Percentiles rank a stretch among this genome's conserved stretches.
Evolutionary conservation across 92 coral and sea anemone species (phyloP).

Genomic region (Actinernus sp.): DNA sequence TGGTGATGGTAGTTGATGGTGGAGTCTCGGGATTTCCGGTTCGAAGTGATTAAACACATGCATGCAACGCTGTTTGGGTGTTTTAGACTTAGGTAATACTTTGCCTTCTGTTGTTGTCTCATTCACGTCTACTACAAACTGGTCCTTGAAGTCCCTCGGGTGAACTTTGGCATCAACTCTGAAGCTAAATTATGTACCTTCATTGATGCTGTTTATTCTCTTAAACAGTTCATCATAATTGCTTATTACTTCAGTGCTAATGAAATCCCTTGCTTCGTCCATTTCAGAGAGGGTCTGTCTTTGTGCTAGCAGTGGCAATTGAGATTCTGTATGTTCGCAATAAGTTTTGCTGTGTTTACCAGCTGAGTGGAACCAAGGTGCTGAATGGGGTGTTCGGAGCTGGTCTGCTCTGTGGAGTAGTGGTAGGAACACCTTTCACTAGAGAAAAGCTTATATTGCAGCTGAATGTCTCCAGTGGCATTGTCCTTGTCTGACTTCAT

Average conservation of each 20-base stretch:
- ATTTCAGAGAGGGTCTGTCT: constrained; percentile 41
- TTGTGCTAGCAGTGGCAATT: constrained; percentile 39
- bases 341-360: constrained; percentile 42
- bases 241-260: constrained; percentile 1
- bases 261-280: constrained; percentile 7
- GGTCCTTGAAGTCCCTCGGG: constrained; percentile 9
- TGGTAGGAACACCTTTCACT: too few relatives aligned
- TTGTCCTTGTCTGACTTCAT: constrained; percentile 49
- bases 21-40: not conserved
- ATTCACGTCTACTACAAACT: constrained; percentile 9
- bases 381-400: constrained; percentile 58
- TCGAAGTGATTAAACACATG: constrained; percentile 5
- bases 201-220: not conserved
- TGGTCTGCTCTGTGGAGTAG: too few relatives aligned
- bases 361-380: constrained; percentile 56
- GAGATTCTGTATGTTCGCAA: constrained; percentile 57
- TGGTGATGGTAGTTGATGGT: constrained; percentile 5
- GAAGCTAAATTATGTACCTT: not conserved
- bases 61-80: constrained; percentile 29
- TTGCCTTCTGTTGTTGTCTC: constrained; percentile 17
- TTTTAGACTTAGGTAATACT: constrained; percentile 29
- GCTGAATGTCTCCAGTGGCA: constrained; percentile 36
- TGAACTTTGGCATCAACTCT: constrained; percentile 2
- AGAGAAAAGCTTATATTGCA: too few relatives aligned
- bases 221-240: not conserved